Percentiles rank a stretch among this genome's conserved stretches.
These are phyloP conservation scores for Capreolus pygargus DNA, from an alignment of 2,113 vertebrate genomes.

Conservation along the genomic window DNA sequence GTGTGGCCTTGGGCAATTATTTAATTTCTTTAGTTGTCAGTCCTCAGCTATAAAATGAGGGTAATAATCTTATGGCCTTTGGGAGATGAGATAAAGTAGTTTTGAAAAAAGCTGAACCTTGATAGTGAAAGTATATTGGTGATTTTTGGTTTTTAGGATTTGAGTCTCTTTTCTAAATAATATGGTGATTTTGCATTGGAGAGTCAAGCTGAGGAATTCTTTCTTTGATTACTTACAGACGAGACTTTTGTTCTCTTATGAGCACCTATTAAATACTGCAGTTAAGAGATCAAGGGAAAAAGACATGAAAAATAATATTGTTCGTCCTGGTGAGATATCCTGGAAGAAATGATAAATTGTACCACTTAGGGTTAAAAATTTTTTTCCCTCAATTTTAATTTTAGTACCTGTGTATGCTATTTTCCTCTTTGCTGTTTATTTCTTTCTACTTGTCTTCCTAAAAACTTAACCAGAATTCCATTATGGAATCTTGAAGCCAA, in stretches of 20 bases:
- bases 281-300: background rate
- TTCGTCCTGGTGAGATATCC: background rate
- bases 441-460: background rate
- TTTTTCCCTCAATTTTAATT: background rate
- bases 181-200: background rate
- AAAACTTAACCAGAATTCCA: background rate
- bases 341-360: background rate
- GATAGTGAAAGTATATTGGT: background rate
- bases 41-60: background rate
- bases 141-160: background rate
- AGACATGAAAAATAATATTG: background rate
- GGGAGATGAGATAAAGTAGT: background rate
- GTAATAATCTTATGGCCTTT: background rate
- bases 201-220: background rate
- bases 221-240: background rate
- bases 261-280: background rate
- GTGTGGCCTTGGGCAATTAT: background rate
- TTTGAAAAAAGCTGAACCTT: background rate
- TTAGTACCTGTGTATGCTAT: background rate
- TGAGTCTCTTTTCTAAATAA: background rate
- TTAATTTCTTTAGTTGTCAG: background rate
- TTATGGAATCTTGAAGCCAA: conserved; percentile 6
- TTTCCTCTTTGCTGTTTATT: background rate
- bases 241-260: background rate
- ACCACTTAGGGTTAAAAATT: background rate